These are phyloP conservation scores for Ceyx melanurus DNA, from an alignment of 2,113 vertebrate genomes.

Conservation along the genomic window DNA sequence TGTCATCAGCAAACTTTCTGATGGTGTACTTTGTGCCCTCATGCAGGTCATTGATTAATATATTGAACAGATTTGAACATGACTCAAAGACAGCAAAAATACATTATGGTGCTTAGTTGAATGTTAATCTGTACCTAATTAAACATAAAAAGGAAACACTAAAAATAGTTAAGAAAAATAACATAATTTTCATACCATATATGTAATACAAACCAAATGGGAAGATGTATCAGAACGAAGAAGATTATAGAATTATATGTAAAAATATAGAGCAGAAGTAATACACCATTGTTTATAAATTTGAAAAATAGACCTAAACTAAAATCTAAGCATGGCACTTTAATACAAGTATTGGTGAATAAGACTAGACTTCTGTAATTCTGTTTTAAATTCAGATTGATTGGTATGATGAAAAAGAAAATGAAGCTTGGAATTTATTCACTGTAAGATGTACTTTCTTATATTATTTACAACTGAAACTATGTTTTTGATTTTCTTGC, in stretches of 20 bases:
- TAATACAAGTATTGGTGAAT: neutral
- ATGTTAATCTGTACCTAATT: neutral
- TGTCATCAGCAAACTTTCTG: too few species aligned
- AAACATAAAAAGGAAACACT: neutral
- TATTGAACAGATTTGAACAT: too few species aligned
- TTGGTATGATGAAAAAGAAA: neutral
- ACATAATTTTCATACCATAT: neutral
- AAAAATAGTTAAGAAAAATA: neutral
- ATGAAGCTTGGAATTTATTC: neutral
- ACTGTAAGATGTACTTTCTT: neutral
- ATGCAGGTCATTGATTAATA: too few species aligned
- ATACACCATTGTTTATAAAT: neutral
- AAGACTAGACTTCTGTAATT: neutral
- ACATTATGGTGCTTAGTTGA: neutral
- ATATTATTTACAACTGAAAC: neutral
- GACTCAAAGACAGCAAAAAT: neutral
- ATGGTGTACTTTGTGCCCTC: too few species aligned
- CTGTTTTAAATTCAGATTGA: neutral
- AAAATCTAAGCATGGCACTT: neutral
- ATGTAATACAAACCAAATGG: neutral
- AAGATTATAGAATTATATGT: neutral
- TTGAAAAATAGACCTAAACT: neutral
- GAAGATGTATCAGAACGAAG: neutral
- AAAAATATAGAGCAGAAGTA: neutral
- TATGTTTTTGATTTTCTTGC: neutral